These are phyloP conservation scores for Rhodinocichla rosea DNA, from an alignment of 2,113 vertebrate species.

Conservation along the genomic window DNA sequence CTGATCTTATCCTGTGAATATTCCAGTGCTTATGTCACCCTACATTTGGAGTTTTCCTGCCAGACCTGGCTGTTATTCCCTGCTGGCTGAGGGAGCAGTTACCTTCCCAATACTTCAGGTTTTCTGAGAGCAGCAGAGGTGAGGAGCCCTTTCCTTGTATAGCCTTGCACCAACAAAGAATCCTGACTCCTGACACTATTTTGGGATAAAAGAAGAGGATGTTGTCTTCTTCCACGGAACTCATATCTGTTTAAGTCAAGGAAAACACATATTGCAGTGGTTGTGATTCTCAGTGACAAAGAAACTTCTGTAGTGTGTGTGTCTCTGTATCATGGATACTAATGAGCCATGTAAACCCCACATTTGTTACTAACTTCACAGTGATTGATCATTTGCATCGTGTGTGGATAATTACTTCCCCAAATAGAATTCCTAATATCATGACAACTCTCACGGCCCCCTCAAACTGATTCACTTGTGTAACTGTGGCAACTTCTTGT, in stretches of 20 bases:
- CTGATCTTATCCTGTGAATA: background rate
- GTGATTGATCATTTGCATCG: constrained; percentile 55
- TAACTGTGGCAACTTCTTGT: constrained; percentile 47
- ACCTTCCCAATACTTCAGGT: background rate
- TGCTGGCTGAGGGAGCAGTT: background rate
- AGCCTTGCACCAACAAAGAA: background rate
- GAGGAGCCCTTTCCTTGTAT: background rate
- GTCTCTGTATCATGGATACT: constrained; percentile 30
- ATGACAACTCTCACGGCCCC: constrained; percentile 34
- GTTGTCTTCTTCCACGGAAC: background rate
- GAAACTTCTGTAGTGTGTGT: constrained; percentile 2
- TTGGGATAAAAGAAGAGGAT: background rate
- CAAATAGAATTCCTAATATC: constrained; percentile 71
- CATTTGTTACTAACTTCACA: constrained; percentile 11
- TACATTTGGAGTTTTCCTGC: background rate
- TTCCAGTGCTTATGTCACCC: background rate
- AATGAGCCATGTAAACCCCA: background rate
- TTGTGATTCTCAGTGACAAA: background rate
- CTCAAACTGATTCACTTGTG: constrained; percentile 52
- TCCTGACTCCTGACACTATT: background rate
- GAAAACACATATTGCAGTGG: background rate
- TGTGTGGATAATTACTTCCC: constrained; percentile 49
- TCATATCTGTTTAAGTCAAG: background rate
- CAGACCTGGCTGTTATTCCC: background rate
- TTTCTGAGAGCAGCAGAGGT: background rate